A percentile compares a stretch with the other conserved stretches of the same genome.
phyloP scores from a whole-genome alignment of 2,113 vertebrate genomes.

The Hippocampus barbouri region DNA sequence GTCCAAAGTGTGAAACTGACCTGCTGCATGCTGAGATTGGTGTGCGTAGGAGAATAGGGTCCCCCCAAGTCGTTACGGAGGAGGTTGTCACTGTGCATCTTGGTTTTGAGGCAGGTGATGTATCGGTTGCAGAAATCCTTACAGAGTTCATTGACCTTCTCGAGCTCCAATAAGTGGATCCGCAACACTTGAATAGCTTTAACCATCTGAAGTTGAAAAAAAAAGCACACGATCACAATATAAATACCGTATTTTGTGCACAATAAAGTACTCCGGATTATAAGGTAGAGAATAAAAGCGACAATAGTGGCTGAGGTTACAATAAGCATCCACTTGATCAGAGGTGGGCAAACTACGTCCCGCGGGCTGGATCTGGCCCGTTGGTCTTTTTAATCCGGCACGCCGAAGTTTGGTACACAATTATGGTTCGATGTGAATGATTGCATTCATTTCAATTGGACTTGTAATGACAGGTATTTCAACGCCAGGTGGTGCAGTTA shows the following conservation, averaged over 20 bases:
- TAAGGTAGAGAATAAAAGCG: no score
- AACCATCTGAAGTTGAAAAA: slow-evolving; percentile 81
- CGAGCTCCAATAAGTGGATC: slow-evolving; percentile 95
- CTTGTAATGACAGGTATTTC: no score
- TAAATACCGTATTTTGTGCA: background rate
- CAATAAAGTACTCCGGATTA: no score
- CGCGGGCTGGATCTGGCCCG: no score
- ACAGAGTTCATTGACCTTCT: slow-evolving; percentile 98
- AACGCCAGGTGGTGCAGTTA: no score
- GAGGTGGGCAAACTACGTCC: no score
- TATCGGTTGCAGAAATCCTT: slow-evolving; percentile 99
- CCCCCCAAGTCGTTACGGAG: slow-evolving; percentile 95
- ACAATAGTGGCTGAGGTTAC: no score
- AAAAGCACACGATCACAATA: background rate
- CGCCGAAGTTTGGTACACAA: no score
- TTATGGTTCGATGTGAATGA: no score
- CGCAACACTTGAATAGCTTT: slow-evolving; percentile 97
- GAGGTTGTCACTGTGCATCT: slow-evolving; percentile 99
- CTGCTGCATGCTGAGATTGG: slow-evolving; percentile 87
- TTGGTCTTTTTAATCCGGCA: no score
- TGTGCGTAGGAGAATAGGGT: slow-evolving; percentile 91
- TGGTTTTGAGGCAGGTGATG: slow-evolving; percentile 99
- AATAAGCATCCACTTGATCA: no score
- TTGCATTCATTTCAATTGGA: no score
- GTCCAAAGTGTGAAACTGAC: slow-evolving; percentile 44